Evolutionary conservation across 2,113 vertebrate species (phyloP), one percentile per base, ranked within the genome.

Genomic region (Numenius arquata): DNA sequence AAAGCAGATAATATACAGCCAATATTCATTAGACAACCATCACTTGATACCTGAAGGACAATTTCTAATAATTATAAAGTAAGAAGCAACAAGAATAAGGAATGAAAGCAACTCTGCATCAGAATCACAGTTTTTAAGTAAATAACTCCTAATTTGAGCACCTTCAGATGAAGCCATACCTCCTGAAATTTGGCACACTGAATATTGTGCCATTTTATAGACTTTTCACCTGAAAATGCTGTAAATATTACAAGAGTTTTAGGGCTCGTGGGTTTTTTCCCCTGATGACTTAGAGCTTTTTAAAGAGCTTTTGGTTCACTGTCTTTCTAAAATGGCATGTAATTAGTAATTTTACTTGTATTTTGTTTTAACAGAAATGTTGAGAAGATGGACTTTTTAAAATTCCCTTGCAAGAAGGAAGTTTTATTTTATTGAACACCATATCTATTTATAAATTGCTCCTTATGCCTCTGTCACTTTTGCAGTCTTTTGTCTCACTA

Each of bases 121-220:
- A 63, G 40, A 45, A 53, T 48, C 65, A 45, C 27, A 50, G 22
- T 70, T 79, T 70, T 74, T 23, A 61, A 43, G 15, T 62, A 32
- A 7, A 15, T 27, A 21, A 3, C 53, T 80, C n/a, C 59, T 45
- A n/a, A 63, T 0, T 0, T 38, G 30, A 65, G 11, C 47, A 61
- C 6, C 20, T 71, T 41, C 45, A 75, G 67, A 48, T 58, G 34
- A 59, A 66, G 30, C 6, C 29, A 20, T 29, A 15, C 5, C 9
- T 75, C 50, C 22, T 58, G 19, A 62, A 63, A 45, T 38, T 27
- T 19, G 20, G 5, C 11, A 38, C 7, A 23, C 9, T 38, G 17
- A 45, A 41, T 74, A 40, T 74, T 43, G 12, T 82, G 40, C 18
- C 8, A 50, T 43, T 77, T 67, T 47, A 61, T 29, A 36, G 21